Evolutionary conservation across 2,888 invertebrate genomes (phyloP), one percentile per base, ranked within the genome.

Genomic region (Drosophila neutralis): DNA sequence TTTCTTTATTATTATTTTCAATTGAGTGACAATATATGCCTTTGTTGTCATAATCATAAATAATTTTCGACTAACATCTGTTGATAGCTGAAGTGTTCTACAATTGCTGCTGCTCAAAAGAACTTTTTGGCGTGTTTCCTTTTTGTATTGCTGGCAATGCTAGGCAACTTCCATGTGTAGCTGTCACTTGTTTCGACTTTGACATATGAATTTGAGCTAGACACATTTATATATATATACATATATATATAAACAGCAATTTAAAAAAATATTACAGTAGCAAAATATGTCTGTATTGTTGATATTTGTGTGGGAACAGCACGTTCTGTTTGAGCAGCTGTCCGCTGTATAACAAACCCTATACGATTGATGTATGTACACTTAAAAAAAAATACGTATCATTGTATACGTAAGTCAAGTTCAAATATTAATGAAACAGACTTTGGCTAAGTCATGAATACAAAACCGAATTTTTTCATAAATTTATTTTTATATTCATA

Each of bases 291-390:
- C 42, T 15, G 33, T 27, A 15, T 57, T 61, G 62, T 52, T 69
- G 38, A 60, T 48, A 31, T 52, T 58, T 65, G 75, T 61, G 78
- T 75, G 77, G 71, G 77, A 78, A 75, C 64, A 57, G 64, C 54
- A 64, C 61, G 63, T 59, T 75, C 70, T 75, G 78, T 78, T 78
- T 70, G 42, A 54, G 66, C 77, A 78, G 75, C 75, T 78, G 77
- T 65, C 60, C n/a, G 4, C 38, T 61, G 15, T 35, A 18, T 18
- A 36, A 68, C 36, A 68, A 51, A 35, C 54, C n/a, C 27, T n/a
- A 56, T 0, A 13, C 38, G 18, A n/a, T 38, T 27, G 27, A 36
- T 24, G 24, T 35, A 36, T 11, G 54, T 27, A 38, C 56, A 56
- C 56, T 29, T 21, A 0, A 36, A 18, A n/a, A 27, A 29, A 24